A percentile compares a stretch with the other conserved stretches of the same genome.
These are phyloP conservation scores for Semicossyphus pulcher DNA, from an alignment of 2,113 vertebrate genomes.

Conservation along the genomic window DNA sequence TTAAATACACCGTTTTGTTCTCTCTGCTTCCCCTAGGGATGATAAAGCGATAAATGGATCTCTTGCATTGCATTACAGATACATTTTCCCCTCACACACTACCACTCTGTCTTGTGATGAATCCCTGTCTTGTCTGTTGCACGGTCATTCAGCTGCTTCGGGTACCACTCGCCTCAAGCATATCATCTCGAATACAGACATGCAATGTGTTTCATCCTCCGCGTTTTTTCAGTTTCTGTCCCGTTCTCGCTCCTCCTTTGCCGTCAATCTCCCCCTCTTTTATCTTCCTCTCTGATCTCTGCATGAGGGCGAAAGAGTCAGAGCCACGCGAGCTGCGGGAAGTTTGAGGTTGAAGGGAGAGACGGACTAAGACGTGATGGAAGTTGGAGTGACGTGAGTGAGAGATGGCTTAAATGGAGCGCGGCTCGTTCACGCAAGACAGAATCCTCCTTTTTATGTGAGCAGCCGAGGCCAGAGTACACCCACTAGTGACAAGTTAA, in stretches of 20 bases:
- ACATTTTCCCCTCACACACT: constrained; percentile 40
- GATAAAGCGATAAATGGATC: constrained; percentile 34
- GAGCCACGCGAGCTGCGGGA: not conserved
- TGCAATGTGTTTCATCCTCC: not conserved
- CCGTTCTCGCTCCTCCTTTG: not conserved
- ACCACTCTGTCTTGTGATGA: constrained; percentile 50
- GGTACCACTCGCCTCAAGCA: constrained; percentile 7
- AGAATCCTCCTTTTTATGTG: constrained; percentile 57
- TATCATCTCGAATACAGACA: constrained; percentile 18
- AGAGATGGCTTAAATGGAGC: constrained; percentile 47
- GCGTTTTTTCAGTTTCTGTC: not conserved
- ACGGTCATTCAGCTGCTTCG: constrained; percentile 4
- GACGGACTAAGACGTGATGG: constrained; percentile 11
- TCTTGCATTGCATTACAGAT: constrained; percentile 30
- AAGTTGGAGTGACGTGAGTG: constrained; percentile 23
- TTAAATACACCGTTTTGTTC: constrained; percentile 62
- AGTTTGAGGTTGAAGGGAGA: constrained; percentile 28
- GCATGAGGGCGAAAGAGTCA: constrained; percentile 1
- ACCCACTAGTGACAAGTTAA: not conserved
- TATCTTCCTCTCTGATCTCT: constrained; percentile 11
- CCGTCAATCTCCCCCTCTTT: constrained; percentile 1
- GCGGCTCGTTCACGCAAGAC: constrained; percentile 53
- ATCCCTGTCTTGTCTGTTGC: constrained; percentile 44
- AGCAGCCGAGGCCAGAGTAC: constrained; percentile 30
- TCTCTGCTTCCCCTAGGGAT: not conserved